Conservation (phyloP, 2,888 invertebrate species). For the Heliconius ethilla region DNA sequence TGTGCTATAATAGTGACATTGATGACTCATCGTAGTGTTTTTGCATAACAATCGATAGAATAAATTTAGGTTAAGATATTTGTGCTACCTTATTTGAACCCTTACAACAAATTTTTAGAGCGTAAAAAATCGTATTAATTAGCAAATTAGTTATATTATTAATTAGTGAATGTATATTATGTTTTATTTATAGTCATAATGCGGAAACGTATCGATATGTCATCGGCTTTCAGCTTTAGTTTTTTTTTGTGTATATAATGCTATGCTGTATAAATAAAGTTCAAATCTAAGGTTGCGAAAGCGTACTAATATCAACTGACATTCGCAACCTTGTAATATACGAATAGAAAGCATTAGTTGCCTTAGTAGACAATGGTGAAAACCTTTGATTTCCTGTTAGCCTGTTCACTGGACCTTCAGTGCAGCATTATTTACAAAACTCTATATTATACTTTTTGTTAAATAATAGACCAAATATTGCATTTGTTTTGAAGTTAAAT, state of each 20-base stretch:
- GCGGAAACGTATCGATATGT: conserved; percentile 76
- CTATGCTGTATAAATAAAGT: conserved; percentile 63
- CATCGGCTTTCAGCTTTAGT: conserved; percentile 67
- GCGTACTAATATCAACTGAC: conserved; percentile 71
- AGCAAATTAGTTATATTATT: conserved; percentile 22
- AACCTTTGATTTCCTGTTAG: conserved; percentile 63
- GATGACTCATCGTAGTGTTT: conserved; percentile 74
- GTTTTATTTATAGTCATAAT: conserved; percentile 77
- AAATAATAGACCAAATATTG: not conserved
- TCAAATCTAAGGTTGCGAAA: conserved; percentile 74
- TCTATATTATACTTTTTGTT: not conserved
- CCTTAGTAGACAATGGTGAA: conserved; percentile 68
- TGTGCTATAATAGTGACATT: conserved; percentile 57
- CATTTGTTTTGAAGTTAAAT: not conserved
- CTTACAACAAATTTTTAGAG: conserved; percentile 63
- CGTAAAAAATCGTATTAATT: conserved; percentile 45
- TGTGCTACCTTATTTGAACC: conserved; percentile 70
- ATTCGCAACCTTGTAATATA: conserved; percentile 72
- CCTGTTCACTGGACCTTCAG: conserved; percentile 44
- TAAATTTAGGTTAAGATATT: conserved; percentile 80
- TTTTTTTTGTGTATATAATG: conserved; percentile 68
- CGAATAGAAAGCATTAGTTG: conserved; percentile 74
- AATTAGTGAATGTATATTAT: conserved; percentile 63
- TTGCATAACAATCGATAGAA: conserved; percentile 81
- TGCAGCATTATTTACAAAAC: not conserved